A percentile compares a stretch with the other conserved stretches of the same genome.
These are phyloP conservation scores for Drosophila eugracilis DNA, from an alignment of 1,140 invertebrate species.

Conservation along the genomic window DNA sequence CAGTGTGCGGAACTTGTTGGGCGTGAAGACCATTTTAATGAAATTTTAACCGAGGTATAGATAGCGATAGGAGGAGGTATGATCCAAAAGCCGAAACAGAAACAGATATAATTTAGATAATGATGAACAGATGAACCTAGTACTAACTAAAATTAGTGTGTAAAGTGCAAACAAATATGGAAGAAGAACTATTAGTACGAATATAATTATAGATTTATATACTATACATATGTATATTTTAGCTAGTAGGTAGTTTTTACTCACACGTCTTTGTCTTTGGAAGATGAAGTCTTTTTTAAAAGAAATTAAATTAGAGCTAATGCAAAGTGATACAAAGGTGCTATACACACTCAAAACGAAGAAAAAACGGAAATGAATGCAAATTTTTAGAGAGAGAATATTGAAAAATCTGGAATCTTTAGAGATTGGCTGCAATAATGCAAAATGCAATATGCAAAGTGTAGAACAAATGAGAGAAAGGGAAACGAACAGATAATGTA, in stretches of 20 bases:
- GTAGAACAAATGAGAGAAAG: constrained; percentile 31
- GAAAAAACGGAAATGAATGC: constrained; percentile 31
- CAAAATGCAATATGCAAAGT: constrained; percentile 30
- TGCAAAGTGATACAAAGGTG: constrained; percentile 84
- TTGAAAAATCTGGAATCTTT: constrained; percentile 51
- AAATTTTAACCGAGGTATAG: constrained; percentile 69
- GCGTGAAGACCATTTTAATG: constrained; percentile 84
- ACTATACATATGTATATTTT: constrained; percentile 51
- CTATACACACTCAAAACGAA: constrained; percentile 74
- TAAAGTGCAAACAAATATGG: constrained; percentile 44
- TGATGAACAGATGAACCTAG: constrained; percentile 32
- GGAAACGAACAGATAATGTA: constrained; percentile 38
- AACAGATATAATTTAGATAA: constrained; percentile 29
- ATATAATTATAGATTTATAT: constrained; percentile 57
- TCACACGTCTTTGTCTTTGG: constrained; percentile 69
- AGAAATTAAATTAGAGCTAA: constrained; percentile 71
- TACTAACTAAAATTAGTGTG: constrained; percentile 32
- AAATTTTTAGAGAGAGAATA: constrained; percentile 46
- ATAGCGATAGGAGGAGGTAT: not conserved
- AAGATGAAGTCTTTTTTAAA: constrained; percentile 71
- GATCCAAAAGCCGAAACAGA: no score
- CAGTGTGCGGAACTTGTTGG: constrained; percentile 86
- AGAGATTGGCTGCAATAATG: constrained; percentile 50
- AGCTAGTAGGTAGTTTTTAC: constrained; percentile 62
- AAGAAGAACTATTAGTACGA: constrained; percentile 53